A percentile compares a stretch with the other conserved stretches of the same genome.
phyloP scores from a whole-genome alignment of 2,888 invertebrate species.

The Melolontha melolontha region DNA sequence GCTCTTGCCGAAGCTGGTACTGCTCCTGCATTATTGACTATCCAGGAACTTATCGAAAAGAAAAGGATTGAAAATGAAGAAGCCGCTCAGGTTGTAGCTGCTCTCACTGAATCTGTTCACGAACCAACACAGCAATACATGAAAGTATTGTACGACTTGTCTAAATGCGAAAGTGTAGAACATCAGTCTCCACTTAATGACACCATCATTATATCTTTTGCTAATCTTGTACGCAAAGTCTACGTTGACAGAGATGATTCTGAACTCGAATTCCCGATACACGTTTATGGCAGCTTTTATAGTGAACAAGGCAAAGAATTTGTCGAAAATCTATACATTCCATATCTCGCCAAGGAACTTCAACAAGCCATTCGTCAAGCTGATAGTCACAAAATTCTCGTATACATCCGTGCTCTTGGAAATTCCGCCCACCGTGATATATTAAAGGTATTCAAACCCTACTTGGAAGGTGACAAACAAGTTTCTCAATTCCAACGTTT shows the following conservation, averaged over 20 bases:
- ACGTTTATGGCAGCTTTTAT: conserved; percentile 73
- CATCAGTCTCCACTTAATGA: conserved; percentile 69
- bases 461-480: conserved; percentile 64
- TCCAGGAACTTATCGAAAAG: conserved; percentile 71
- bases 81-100: conserved; percentile 71
- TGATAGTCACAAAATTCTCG: conserved; percentile 71
- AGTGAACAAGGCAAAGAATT: conserved; percentile 66
- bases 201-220: conserved; percentile 71
- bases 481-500: conserved; percentile 73
- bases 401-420: conserved; percentile 75
- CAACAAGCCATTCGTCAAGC: conserved; percentile 68
- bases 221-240: conserved; percentile 71
- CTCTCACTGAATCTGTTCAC: conserved; percentile 69
- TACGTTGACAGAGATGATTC: conserved; percentile 71
- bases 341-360: conserved; percentile 70
- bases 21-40: conserved; percentile 73
- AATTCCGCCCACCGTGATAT: conserved; percentile 74
- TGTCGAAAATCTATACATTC: conserved; percentile 71
- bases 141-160: conserved; percentile 71
- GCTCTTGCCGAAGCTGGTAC: conserved; percentile 77
- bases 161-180: conserved; percentile 65
- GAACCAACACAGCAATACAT: conserved; percentile 75
- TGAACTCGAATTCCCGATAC: conserved; percentile 73
- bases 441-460: conserved; percentile 73
- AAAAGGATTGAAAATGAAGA: conserved; percentile 66